Conservation (phyloP, 2,113 vertebrate genomes). For the Opisthocomus hoazin region DNA sequence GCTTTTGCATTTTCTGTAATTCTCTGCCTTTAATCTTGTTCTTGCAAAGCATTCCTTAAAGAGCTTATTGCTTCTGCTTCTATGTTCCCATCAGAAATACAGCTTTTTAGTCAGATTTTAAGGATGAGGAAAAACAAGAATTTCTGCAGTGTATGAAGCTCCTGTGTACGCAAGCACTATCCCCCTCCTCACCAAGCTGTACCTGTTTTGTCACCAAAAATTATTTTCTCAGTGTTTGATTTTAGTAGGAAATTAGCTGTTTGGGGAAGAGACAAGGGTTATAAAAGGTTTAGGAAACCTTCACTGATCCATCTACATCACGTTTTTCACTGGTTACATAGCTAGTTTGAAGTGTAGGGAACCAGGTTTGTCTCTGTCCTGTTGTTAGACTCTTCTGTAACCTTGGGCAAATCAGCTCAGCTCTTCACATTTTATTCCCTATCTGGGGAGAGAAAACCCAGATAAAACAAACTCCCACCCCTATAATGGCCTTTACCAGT, state of each 20-base stretch:
- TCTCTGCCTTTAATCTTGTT: background rate
- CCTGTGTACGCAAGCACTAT: background rate
- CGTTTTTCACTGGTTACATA: background rate
- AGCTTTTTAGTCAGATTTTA: background rate
- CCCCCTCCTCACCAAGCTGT: background rate
- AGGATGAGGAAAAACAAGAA: background rate
- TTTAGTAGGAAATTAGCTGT: background rate
- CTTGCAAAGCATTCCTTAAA: background rate
- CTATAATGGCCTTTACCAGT: background rate
- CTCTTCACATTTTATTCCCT: background rate
- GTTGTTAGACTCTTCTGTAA: background rate
- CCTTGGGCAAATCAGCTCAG: background rate
- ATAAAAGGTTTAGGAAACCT: background rate
- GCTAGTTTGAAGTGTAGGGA: background rate
- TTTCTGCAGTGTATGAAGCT: background rate
- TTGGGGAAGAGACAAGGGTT: background rate
- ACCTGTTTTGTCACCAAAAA: background rate
- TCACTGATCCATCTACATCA: background rate
- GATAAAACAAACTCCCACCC: background rate
- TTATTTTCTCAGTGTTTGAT: background rate
- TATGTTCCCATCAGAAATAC: background rate
- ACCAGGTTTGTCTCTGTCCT: background rate
- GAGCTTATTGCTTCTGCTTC: background rate
- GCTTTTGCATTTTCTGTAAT: background rate
- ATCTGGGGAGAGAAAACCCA: background rate